phyloP scores from a whole-genome alignment of 2,113 vertebrate species.

The Catharus bicknelli region DNA sequence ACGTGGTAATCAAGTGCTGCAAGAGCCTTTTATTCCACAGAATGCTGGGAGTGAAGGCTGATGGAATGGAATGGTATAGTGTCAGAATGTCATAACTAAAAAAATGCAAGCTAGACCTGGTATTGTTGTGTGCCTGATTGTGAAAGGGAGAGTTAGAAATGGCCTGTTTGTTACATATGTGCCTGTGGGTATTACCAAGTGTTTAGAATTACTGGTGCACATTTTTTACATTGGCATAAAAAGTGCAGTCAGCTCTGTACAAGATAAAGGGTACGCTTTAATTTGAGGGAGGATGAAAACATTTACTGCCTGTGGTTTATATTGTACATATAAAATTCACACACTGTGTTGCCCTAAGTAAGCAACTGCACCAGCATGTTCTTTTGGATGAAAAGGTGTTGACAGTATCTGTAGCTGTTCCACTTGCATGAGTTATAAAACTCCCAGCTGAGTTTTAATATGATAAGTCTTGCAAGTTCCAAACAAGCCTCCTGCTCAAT shows the following conservation, averaged over 20 bases:
- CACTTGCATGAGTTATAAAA: conserved; percentile 11
- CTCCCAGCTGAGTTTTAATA: conserved; percentile 10
- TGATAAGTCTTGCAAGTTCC: background rate
- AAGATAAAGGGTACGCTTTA: background rate
- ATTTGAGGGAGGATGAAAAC: background rate
- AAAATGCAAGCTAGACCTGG: background rate
- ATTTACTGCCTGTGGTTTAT: background rate
- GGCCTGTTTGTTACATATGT: background rate
- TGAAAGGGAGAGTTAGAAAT: background rate
- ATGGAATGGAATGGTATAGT: background rate
- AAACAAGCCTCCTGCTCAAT: background rate
- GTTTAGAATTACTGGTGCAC: background rate
- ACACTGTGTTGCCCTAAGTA: background rate
- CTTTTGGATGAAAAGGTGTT: conserved; percentile 5
- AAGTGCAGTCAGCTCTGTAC: background rate
- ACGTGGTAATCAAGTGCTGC: background rate
- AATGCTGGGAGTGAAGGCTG: background rate
- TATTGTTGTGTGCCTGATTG: background rate
- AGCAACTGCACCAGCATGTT: background rate
- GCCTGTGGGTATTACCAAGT: background rate
- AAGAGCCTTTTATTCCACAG: background rate
- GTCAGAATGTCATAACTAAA: background rate
- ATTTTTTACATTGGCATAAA: background rate
- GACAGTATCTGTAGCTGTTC: conserved; percentile 11
- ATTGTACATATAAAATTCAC: background rate